phyloP scores from a whole-genome alignment of 2,888 invertebrate genomes.

The Branchipolynoe longqiensis region DNA sequence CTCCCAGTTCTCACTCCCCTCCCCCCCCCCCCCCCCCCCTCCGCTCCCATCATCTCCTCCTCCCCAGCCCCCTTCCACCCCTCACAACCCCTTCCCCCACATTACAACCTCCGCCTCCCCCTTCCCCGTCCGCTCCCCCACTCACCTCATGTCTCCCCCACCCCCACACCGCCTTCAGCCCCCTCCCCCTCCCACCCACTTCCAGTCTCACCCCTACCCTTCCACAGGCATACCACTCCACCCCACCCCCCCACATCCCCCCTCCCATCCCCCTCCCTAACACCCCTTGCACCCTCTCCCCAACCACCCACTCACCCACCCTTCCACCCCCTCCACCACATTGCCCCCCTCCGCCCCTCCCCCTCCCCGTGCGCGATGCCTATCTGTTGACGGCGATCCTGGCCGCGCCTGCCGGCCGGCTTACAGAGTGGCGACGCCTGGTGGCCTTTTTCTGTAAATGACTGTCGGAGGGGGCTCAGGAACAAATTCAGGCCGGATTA shows the following conservation, averaged over 20 bases:
- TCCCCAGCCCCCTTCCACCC: no score
- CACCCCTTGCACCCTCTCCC: background rate
- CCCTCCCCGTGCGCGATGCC: background rate
- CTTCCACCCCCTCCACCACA: background rate
- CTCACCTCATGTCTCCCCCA: no score
- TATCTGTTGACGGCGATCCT: slow-evolving; percentile 45
- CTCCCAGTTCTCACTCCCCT: no score
- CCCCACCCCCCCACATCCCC: background rate
- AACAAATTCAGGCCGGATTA: slow-evolving; percentile 49
- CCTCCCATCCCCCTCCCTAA: background rate
- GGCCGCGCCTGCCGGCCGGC: background rate
- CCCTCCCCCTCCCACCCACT: no score
- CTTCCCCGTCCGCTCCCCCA: no score
- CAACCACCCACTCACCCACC: background rate
- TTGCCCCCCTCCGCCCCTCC: background rate
- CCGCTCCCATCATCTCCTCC: no score
- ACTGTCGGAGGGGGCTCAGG: slow-evolving; percentile 48
- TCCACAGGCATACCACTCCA: no score
- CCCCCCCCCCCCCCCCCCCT: no score
- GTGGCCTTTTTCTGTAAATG: slow-evolving; percentile 45
- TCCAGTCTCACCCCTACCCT: no score
- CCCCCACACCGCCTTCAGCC: no score
- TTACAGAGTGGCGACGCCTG: slow-evolving; percentile 16
- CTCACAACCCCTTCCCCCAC: no score
- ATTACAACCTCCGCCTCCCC: no score